Base-by-base conservation (phyloP, 2,888 invertebrate genomes). In the Chaetoderma sp. region DNA sequence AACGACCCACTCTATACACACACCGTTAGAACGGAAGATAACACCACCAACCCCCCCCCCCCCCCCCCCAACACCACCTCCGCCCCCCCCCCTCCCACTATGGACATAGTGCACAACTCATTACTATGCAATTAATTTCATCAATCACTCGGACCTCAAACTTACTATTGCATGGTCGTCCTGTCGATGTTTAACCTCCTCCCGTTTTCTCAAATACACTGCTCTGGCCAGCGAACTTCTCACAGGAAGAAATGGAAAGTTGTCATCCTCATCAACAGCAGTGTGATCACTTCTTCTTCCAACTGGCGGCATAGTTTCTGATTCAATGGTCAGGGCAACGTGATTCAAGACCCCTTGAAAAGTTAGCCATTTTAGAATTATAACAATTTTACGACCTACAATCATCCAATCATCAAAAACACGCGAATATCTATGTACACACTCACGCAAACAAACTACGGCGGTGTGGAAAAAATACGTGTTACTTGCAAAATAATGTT, bases 181-280 rank as follows among this genome's bases (percentile, higher is more conserved):
- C 8, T 72, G 55, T 44, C 71, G 70, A 63, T 83, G 80, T 50
- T 65, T 52, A 50, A 77, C 75, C 65, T 83, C 81, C 13, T 76
- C 78, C 13, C 65, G 30, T 64, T 80, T 63, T 47, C 80, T 70
- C 21, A 76, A 58, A 36, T 78, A 77, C 13, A 82, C 71, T 8
- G 79, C 73, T 49, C 79, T 71, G 13, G 78, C 75, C 45, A 88
- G 91, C 0, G 75, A 73, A 27, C 67, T 75, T 5, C 79, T 21
- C 28, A 36, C n/a, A n/a, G 39, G 39, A 36, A 36, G n/a, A n/a
- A n/a, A n/a, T n/a, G n/a, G n/a, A n/a, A n/a, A n/a, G n/a, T n/a
- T n/a, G n/a, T n/a, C n/a, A n/a, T n/a, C n/a, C n/a, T n/a, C n/a
- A n/a, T n/a, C n/a, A n/a, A n/a, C n/a, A n/a, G n/a, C n/a, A n/a